phyloP scores from a whole-genome alignment of 2,888 invertebrate genomes.

The Xylota sylvarum region DNA sequence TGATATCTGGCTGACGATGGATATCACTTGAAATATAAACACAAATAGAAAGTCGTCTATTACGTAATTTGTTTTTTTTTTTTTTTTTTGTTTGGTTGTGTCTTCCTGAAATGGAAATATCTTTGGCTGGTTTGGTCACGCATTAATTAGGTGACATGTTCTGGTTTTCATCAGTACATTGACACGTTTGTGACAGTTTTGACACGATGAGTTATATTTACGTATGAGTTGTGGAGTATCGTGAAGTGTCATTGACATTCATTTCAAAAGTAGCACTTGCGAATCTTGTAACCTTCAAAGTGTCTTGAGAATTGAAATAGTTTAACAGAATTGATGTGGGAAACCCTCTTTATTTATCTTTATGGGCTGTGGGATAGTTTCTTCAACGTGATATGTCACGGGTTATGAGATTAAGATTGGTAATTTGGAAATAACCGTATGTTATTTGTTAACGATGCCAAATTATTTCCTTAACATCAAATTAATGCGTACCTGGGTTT shows the following conservation, averaged over 20 bases:
- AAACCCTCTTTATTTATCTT: background rate
- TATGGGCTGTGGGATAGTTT: background rate
- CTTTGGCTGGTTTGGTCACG: constrained; percentile 41
- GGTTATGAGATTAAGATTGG: too few relatives aligned
- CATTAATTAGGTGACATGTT: constrained; percentile 36
- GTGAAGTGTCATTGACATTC: constrained; percentile 26
- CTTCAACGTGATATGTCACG: background rate
- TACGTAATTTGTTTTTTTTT: constrained; percentile 60
- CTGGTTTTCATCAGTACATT: background rate
- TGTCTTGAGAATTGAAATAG: too few relatives aligned
- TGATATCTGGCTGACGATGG: constrained; percentile 50
- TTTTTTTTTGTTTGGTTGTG: constrained; percentile 10
- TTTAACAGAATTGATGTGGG: background rate
- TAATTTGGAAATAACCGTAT: too few relatives aligned
- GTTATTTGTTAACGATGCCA: background rate
- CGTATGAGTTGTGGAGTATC: background rate
- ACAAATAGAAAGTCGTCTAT: constrained; percentile 69
- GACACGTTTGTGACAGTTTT: constrained; percentile 37
- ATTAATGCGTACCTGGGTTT: background rate
- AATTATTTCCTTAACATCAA: background rate
- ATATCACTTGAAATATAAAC: constrained; percentile 48
- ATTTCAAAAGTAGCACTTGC: constrained; percentile 11
- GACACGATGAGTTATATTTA: constrained; percentile 4
- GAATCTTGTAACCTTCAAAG: background rate
- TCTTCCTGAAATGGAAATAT: constrained; percentile 51